Evolutionary conservation across 2,797 vertebrate species (phyloP), one percentile per base, ranked within the genome.

Genomic region (Gobio occitaniae): DNA sequence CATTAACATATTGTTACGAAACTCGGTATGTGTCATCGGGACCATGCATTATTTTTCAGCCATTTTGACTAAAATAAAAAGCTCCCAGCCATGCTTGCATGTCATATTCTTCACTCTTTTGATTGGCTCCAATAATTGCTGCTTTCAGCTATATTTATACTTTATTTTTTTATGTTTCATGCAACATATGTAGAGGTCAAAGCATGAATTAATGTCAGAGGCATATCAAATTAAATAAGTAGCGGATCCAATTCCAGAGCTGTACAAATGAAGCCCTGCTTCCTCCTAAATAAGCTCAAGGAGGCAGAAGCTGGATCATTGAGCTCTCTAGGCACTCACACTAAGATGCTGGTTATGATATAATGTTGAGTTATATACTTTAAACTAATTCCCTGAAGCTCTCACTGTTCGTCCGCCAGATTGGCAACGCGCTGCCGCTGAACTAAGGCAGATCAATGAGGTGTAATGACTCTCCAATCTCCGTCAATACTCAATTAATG

Each of bases 401-500:
- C 86, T 75, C 10, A 59, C 79, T 85, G 59, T 85, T 82, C 72
- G 44, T 81, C 76, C 80, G 83, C 82, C 88, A 83, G 82, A 82
- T 69, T 83, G 83, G 86, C 87, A 88, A 86, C 71, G 52, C 56
- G 61, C 75, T 48, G 78, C 82, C 61, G 82, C 87, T 83, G 84
- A 88, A 86, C 87, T 89, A 83, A 88, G 38, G 83, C 76, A 86
- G 88, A 89, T 89, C 88, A 89, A 89, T 89, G 80, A 52, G 79
- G 82, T 86, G 84, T 88, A 89, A 89, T 88, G 86, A 87, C 85
- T 89, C 86, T 89, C 88, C 87, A 41, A 89, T 88, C 87, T 87
- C 83, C 85, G 72, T 88, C 89, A 89, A 89, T 89, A 88, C 85
- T 88, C 89, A 88, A 88, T 89, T 87, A 89, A 86, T 89, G 89